Evolutionary conservation across 2,888 invertebrate genomes (phyloP).

Genomic region (Trichogramma dendrolimi): DNA sequence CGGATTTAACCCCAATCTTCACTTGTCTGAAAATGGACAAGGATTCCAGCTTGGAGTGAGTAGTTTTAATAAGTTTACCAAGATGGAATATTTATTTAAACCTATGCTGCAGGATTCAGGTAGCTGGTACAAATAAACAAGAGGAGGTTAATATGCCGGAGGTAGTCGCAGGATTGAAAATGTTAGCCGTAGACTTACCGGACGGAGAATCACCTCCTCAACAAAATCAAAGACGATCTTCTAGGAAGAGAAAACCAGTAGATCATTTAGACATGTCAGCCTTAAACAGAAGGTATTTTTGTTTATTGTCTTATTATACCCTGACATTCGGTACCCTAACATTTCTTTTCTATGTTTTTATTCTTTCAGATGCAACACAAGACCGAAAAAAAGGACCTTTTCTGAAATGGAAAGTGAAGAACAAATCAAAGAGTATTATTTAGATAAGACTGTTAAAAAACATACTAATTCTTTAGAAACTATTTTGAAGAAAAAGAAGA

Average conservation of each 20-base stretch:
- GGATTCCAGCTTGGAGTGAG: too few species aligned
- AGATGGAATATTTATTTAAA: too few species aligned
- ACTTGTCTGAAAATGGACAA: too few species aligned
- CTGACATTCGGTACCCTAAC: background rate
- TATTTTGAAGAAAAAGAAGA: slow-evolving; percentile 61
- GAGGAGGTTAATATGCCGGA: slow-evolving; percentile 42
- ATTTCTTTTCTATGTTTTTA: background rate
- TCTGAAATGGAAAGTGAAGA: slow-evolving; percentile 40
- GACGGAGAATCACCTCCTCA: slow-evolving; percentile 12
- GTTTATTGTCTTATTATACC: background rate
- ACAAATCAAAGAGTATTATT: slow-evolving; percentile 56
- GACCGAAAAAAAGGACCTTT: slow-evolving; percentile 41
- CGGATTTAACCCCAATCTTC: too few species aligned
- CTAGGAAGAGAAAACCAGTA: slow-evolving; percentile 32
- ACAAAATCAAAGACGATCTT: slow-evolving; percentile 30
- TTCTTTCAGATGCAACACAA: slow-evolving; percentile 40
- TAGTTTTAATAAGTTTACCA: too few species aligned
- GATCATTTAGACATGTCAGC: slow-evolving; percentile 22
- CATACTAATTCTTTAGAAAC: slow-evolving; percentile 59
- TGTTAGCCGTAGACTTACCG: slow-evolving; percentile 39
- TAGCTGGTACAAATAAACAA: background rate
- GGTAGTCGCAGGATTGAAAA: slow-evolving; percentile 44
- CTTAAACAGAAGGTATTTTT: slow-evolving; percentile 42
- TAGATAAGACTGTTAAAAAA: slow-evolving; percentile 58
- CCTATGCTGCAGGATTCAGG: too few species aligned